phyloP scores from a whole-genome alignment of 2,113 vertebrate genomes.

The Scortum barcoo region DNA sequence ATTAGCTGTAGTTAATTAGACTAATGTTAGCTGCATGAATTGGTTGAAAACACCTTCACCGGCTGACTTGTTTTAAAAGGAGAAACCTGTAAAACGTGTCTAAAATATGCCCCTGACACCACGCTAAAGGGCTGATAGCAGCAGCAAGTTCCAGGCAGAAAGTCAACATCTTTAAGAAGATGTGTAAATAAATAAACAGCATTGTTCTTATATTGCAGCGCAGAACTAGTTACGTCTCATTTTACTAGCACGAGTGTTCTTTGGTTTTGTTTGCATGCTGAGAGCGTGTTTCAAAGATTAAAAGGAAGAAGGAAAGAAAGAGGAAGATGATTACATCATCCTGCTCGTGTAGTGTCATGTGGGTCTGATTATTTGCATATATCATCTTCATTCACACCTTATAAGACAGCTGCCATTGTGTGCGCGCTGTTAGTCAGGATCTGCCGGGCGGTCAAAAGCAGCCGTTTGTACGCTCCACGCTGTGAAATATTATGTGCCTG shows the following conservation, averaged over 20 bases:
- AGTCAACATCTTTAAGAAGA: too few species aligned
- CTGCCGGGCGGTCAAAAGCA: not conserved
- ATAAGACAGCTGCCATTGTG: constrained; percentile 7
- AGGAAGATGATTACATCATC: constrained; percentile 3
- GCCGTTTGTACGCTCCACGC: not conserved
- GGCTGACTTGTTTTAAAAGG: too few species aligned
- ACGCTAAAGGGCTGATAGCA: too few species aligned
- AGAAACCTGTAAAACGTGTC: too few species aligned
- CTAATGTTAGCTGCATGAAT: not conserved
- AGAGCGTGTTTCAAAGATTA: not conserved
- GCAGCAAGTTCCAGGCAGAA: too few species aligned
- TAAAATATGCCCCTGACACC: too few species aligned
- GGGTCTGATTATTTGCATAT: constrained; percentile 1
- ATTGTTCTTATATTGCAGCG: too few species aligned
- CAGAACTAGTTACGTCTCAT: too few species aligned
- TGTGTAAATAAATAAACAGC: too few species aligned
- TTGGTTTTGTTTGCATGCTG: too few species aligned
- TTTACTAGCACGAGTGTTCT: too few species aligned
- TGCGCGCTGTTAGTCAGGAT: not conserved
- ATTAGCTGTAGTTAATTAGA: not conserved
- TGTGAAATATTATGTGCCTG: not conserved
- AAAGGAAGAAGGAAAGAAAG: not conserved
- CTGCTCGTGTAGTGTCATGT: constrained; percentile 6
- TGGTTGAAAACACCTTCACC: not conserved
- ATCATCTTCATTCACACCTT: constrained; percentile 1